A percentile compares a stretch with the other conserved stretches of the same genome.
phyloP scores from a whole-genome alignment of 1,140 invertebrate species.

The Meloidogyne chitwoodi region DNA sequence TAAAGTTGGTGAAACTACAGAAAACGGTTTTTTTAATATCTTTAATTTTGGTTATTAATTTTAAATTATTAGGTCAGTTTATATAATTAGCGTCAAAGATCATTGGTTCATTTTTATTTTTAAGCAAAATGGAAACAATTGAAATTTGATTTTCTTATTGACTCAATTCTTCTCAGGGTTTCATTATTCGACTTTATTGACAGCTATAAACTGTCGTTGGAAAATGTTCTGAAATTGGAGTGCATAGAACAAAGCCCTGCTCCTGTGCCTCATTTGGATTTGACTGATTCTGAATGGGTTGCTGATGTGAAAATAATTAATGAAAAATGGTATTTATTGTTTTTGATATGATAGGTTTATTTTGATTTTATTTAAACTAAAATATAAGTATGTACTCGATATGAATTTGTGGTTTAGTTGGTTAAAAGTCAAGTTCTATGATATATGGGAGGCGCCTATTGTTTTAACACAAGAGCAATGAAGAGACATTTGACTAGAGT shows the following conservation, averaged over 20 bases:
- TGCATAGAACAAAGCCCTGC: slow-evolving; percentile 45
- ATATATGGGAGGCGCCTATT: too few species aligned
- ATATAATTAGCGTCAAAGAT: background rate
- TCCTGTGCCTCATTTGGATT: slow-evolving; percentile 42
- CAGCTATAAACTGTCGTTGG: slow-evolving; percentile 36
- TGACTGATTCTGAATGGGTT: slow-evolving; percentile 49
- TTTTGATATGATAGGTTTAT: background rate
- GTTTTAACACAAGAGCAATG: background rate
- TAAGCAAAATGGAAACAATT: slow-evolving; percentile 44
- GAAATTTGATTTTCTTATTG: slow-evolving; percentile 53
- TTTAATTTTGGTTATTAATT: slow-evolving; percentile 1
- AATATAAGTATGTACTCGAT: background rate
- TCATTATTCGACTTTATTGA: slow-evolving; percentile 47
- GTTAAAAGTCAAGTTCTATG: too few species aligned
- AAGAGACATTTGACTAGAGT: slow-evolving; percentile 3
- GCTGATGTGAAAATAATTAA: slow-evolving; percentile 31
- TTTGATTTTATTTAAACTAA: background rate
- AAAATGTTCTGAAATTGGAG: slow-evolving; percentile 47
- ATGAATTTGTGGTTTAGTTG: background rate
- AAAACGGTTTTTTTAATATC: slow-evolving; percentile 10
- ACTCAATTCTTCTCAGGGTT: slow-evolving; percentile 37
- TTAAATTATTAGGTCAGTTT: slow-evolving; percentile 1
- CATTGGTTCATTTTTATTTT: slow-evolving; percentile 15
- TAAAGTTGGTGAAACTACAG: slow-evolving; percentile 4
- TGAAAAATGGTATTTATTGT: background rate